These are phyloP conservation scores for Solea senegalensis DNA, from an alignment of 2,113 vertebrate species.

Conservation along the genomic window DNA sequence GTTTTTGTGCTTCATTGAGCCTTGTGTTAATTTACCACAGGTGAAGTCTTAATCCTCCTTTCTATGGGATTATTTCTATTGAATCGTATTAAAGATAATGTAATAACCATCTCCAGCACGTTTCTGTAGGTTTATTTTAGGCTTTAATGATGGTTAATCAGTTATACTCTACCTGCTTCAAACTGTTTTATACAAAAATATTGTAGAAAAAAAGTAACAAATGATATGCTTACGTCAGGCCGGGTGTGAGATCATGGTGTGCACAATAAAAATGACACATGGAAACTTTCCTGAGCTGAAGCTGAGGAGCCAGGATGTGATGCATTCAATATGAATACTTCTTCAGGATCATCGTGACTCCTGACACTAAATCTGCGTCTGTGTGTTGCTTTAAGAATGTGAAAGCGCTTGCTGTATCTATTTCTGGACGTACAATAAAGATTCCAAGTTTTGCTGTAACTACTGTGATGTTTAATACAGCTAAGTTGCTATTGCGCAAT, in stretches of 20 bases:
- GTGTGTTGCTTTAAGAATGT: neutral
- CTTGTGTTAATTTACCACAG: no score
- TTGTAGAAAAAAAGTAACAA: neutral
- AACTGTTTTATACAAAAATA: neutral
- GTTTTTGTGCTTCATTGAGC: no score
- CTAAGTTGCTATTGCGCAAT: neutral
- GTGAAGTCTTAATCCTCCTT: no score
- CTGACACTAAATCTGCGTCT: neutral
- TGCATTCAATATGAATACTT: neutral
- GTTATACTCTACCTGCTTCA: no score
- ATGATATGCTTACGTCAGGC: neutral
- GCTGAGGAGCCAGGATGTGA: constrained; percentile 3
- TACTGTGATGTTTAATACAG: no score
- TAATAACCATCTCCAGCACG: no score
- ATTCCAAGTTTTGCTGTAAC: no score
- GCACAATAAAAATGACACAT: neutral
- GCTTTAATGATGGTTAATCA: no score
- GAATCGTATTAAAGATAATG: no score
- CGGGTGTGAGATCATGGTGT: neutral
- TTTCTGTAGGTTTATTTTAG: no score
- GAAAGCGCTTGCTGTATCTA: constrained; percentile 1
- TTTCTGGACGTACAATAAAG: constrained; percentile 4
- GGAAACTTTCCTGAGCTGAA: neutral
- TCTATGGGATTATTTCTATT: no score
- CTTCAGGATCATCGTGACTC: neutral